Evolutionary conservation across 2,888 invertebrate genomes (phyloP).

Genomic region (Xestia rhomboidea): DNA sequence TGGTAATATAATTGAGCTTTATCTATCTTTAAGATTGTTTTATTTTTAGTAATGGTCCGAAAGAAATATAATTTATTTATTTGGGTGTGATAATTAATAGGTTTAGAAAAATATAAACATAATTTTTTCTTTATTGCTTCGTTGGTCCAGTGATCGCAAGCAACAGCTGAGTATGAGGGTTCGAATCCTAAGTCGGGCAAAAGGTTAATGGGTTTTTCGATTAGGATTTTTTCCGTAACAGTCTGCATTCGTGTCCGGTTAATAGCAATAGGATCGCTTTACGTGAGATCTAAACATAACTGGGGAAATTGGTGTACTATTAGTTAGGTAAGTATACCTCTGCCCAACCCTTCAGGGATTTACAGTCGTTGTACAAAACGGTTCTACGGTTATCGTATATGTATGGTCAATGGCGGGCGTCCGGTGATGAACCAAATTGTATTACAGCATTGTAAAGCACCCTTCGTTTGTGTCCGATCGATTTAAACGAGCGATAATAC

Average conservation of each 20-base stretch:
- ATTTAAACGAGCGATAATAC: conserved; percentile 15
- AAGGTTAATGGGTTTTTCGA: background rate
- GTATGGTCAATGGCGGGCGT: conserved; percentile 5
- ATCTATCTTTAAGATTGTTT: conserved; percentile 24
- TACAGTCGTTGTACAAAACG: background rate
- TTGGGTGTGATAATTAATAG: conserved; percentile 35
- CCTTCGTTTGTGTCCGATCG: conserved; percentile 24
- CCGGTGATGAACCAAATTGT: conserved; percentile 33
- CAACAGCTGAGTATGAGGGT: background rate
- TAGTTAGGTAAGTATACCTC: too few species aligned
- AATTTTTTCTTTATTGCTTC: background rate
- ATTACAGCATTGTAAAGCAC: conserved; percentile 36
- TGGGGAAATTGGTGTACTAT: too few species aligned
- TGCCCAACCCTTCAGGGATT: background rate
- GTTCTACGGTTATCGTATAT: background rate
- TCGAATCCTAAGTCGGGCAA: background rate
- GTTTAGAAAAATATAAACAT: background rate
- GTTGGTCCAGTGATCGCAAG: background rate
- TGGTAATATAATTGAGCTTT: conserved; percentile 33
- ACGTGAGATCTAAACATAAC: background rate
- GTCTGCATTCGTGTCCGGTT: background rate
- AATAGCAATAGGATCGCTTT: background rate
- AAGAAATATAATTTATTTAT: conserved; percentile 25
- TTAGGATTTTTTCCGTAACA: background rate
- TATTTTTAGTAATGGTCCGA: conserved; percentile 27